Base-by-base conservation (phyloP, 92 coral and sea anemone species). In the Siderastrea radians region DNA sequence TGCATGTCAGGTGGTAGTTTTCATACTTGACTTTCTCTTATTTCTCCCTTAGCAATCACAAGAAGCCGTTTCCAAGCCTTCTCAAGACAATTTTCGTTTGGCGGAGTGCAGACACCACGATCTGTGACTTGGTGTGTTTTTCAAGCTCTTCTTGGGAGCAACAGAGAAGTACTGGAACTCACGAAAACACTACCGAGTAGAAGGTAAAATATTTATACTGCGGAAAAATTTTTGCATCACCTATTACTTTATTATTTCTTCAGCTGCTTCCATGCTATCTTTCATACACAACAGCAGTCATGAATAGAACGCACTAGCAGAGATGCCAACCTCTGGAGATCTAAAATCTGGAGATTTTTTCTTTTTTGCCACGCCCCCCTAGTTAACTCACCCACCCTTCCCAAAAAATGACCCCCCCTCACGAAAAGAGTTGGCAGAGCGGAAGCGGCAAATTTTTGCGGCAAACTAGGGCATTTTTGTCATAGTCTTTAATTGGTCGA, bases 51-150 rank as follows among this genome's bases (percentile, higher is more conserved):
- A 84, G 87, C 80, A 61, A 49, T 63, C 26, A 8, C 60, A 19
- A 61, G 80, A 51, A 63, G 73, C 51, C 87, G 78, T 51, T 84
- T 73, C 64, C 49, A 72, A 38, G 57, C 49, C 7, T 71, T 84
- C 19, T 74, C 81, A 63, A 60, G 71, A 11, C 38, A 83, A 2
- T 60, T 83, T 3, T 74, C 50, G 61, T 72, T 71, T 71, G 79
- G 87, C 60, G 78, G 71, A 71, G 61, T 72, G 57, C 86, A 82
- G 65, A 60, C 46, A 16, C 15, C 15, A 38, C 70, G 49, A 14
- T 76, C 77, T 15, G 26, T 49, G 63, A 61, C 80, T 74, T 84
- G 77, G 86, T 68, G 74, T 52, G 63, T 84, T 61, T 63, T 84
- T 47, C 80, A 62, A 83, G 46, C 72, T 46, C 87, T 73, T 62